phyloP scores from a whole-genome alignment of 1,140 invertebrate species.

The Ganaspis sp. region DNA sequence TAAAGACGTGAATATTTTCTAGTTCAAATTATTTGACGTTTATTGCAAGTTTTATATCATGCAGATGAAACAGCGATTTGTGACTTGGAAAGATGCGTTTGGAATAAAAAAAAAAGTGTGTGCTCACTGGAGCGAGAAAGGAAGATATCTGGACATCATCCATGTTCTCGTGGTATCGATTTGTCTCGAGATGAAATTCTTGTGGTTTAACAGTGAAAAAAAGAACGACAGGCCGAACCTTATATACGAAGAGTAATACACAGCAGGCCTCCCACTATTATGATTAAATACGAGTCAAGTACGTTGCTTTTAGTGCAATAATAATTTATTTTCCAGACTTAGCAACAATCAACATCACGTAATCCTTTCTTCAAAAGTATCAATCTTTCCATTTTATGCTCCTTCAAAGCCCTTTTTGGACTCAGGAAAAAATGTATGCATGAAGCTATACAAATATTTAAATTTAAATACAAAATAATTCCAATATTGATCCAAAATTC shows the following conservation, averaged over 20 bases:
- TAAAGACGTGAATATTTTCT: too few relatives aligned
- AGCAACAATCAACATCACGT: not conserved
- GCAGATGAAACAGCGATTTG: not conserved
- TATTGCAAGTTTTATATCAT: not conserved
- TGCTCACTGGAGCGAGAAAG: not conserved
- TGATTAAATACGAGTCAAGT: not conserved
- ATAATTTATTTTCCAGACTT: not conserved
- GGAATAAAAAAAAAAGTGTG: not conserved
- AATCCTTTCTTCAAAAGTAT: not conserved
- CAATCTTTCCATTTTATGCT: too few relatives aligned
- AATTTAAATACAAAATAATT: too few relatives aligned
- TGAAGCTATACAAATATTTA: too few relatives aligned
- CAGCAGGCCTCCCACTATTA: not conserved
- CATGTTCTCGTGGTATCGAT: conserved; percentile 39
- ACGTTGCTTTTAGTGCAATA: not conserved
- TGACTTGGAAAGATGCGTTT: not conserved
- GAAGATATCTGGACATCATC: not conserved
- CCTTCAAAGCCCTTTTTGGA: too few relatives aligned
- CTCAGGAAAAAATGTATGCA: too few relatives aligned
- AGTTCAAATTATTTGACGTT: not conserved
- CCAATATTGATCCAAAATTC: too few relatives aligned
- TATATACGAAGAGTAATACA: not conserved
- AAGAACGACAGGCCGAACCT: not conserved
- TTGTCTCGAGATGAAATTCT: conserved; percentile 52
- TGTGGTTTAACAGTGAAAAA: conserved; percentile 38